A percentile compares a stretch with the other conserved stretches of the same genome.
These are phyloP conservation scores for Bombylius discolor DNA, from an alignment of 2,888 invertebrate genomes.

Conservation along the genomic window DNA sequence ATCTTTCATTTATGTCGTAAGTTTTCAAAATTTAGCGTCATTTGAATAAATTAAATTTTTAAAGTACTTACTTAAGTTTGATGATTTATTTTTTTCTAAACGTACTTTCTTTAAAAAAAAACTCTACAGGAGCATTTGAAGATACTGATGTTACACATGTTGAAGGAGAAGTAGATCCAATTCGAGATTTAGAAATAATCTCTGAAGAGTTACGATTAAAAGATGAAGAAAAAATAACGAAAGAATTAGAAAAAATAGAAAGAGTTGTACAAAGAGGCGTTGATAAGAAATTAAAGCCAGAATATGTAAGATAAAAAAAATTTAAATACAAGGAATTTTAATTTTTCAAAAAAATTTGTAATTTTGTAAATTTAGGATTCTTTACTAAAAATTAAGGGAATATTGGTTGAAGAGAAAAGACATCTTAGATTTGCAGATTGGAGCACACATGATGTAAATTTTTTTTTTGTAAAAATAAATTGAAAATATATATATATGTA, in stretches of 20 bases:
- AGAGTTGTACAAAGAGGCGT: constrained; percentile 66
- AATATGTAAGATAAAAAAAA: constrained; percentile 58
- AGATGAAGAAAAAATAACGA: constrained; percentile 78
- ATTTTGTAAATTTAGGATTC: constrained; percentile 54
- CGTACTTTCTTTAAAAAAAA: not conserved
- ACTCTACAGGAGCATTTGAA: constrained; percentile 74
- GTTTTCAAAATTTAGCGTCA: constrained; percentile 33
- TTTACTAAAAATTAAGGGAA: constrained; percentile 66
- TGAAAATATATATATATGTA: not conserved
- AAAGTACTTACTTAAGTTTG: not conserved
- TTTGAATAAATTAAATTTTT: constrained; percentile 2
- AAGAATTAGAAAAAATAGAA: constrained; percentile 76
- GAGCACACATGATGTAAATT: constrained; percentile 80
- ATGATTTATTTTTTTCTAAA: not conserved
- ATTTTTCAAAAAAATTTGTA: not conserved
- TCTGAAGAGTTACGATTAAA: constrained; percentile 89
- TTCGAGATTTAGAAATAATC: constrained; percentile 93
- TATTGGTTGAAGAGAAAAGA: constrained; percentile 78
- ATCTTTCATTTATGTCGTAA: constrained; percentile 94
- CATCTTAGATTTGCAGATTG: constrained; percentile 89
- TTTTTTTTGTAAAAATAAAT: not conserved
- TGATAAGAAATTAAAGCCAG: constrained; percentile 91
- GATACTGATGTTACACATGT: constrained; percentile 96
- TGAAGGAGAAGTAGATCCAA: constrained; percentile 96
- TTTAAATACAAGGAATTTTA: not conserved